Evolutionary conservation across 2,888 invertebrate species (phyloP).

Genomic region (Sphaerophoria rueppellii): DNA sequence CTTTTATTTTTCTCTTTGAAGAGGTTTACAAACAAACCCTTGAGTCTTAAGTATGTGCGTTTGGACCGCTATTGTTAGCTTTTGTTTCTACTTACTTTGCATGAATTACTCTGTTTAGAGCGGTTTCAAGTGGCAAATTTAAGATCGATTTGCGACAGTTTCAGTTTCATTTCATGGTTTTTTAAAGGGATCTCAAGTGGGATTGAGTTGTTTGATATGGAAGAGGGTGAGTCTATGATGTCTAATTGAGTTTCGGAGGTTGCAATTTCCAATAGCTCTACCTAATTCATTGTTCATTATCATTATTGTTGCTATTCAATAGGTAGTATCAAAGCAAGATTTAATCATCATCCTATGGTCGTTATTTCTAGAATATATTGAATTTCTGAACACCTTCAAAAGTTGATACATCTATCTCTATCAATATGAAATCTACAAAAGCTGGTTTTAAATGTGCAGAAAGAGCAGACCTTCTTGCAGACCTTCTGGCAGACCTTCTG

Average conservation of each 20-base stretch:
- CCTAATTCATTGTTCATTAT: neutral
- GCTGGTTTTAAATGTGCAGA: no score
- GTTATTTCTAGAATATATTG: no score
- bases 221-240: constrained; percentile 47
- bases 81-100: constrained; percentile 34
- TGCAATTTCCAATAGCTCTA: constrained; percentile 50
- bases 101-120: constrained; percentile 54
- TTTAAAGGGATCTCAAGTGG: constrained; percentile 59
- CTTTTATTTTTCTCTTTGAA: neutral
- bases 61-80: constrained; percentile 42
- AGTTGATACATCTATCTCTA: no score
- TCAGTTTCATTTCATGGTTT: constrained; percentile 68
- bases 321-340: no score
- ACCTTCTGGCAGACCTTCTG: no score
- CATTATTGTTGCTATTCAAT: no score
- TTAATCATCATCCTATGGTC: no score
- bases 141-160: constrained; percentile 80
- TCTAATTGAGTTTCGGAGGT: constrained; percentile 69
- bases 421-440: no score
- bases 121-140: constrained; percentile 79
- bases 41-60: neutral
- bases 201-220: constrained; percentile 53
- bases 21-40: constrained; percentile 29
- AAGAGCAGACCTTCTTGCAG: no score
- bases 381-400: no score